A percentile compares a stretch with the other conserved stretches of the same genome.
Evolutionary conservation across 2,888 invertebrate species (phyloP).

Genomic region (Melanotus villosus): DNA sequence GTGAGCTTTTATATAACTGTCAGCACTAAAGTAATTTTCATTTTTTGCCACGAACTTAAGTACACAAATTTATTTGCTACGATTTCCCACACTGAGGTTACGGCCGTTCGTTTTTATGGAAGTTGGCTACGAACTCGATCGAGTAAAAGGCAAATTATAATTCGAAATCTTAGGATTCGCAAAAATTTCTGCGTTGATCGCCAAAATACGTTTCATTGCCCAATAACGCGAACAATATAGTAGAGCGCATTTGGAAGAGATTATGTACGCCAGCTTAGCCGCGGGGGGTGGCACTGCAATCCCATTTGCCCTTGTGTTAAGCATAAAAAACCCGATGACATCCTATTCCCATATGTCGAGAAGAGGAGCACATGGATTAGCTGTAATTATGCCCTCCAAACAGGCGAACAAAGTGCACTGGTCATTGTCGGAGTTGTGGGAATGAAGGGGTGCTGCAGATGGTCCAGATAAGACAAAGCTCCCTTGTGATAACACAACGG

Average conservation of each 20-base stretch:
- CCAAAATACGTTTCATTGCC: constrained; percentile 41
- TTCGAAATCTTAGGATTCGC: neutral
- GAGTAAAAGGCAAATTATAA: neutral
- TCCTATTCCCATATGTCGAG: constrained; percentile 64
- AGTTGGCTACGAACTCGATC: too few relatives aligned
- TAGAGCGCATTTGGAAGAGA: constrained; percentile 44
- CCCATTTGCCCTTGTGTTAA: constrained; percentile 43
- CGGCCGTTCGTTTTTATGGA: neutral
- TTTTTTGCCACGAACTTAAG: too few relatives aligned
- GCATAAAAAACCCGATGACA: constrained; percentile 52
- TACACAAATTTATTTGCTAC: neutral
- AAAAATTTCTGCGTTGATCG: constrained; percentile 4
- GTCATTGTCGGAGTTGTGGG: constrained; percentile 66
- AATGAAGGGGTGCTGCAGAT: constrained; percentile 63
- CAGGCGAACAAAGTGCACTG: constrained; percentile 58
- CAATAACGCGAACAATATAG: constrained; percentile 39
- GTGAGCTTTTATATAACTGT: too few relatives aligned
- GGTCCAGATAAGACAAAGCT: constrained; percentile 65
- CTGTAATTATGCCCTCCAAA: constrained; percentile 68
- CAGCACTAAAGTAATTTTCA: too few relatives aligned
- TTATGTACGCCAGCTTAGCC: constrained; percentile 56
- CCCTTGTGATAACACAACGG: constrained; percentile 49
- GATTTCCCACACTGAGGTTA: too few relatives aligned
- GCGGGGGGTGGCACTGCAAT: constrained; percentile 46
- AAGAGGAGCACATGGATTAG: constrained; percentile 64